Evolutionary conservation across 2,888 invertebrate genomes (phyloP).

Genomic region (Labia minor): DNA sequence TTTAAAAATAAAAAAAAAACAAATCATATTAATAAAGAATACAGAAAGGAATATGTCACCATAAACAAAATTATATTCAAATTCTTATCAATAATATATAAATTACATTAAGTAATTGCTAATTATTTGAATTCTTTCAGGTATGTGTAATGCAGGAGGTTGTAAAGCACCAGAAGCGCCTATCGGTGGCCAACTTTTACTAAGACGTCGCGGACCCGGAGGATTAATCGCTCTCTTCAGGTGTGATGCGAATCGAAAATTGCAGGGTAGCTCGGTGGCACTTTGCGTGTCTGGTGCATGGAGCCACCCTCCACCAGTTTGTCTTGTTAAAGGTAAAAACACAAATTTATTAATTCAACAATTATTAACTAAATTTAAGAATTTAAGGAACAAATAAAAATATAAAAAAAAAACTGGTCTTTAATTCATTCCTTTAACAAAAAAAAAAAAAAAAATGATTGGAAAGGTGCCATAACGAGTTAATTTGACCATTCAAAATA

Average conservation of each 20-base stretch:
- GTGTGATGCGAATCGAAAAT: not conserved
- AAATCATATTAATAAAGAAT: no score
- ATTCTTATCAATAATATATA: no score
- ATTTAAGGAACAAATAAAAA: no score
- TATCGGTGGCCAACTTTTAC: not conserved
- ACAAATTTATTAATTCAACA: no score
- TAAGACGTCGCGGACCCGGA: not conserved
- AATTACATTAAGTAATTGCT: no score
- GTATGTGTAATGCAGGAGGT: not conserved
- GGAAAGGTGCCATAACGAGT: not conserved
- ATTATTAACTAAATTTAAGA: no score
- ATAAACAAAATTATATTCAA: no score
- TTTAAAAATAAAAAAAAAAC: no score
- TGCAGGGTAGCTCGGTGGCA: not conserved
- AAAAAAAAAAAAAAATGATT: not conserved
- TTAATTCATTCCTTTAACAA: not conserved
- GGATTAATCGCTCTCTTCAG: not conserved
- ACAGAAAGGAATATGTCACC: no score
- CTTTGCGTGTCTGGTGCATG: not conserved
- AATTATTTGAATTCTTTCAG: not conserved
- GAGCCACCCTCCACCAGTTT: not conserved
- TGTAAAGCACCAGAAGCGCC: not conserved
- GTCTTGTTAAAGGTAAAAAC: not conserved
- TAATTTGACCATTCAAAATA: not conserved
- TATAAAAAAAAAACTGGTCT: no score